Percentiles rank a stretch among this genome's conserved stretches.
phyloP scores from a whole-genome alignment of 2,113 vertebrate genomes.

The Actenoides lindsayi region DNA sequence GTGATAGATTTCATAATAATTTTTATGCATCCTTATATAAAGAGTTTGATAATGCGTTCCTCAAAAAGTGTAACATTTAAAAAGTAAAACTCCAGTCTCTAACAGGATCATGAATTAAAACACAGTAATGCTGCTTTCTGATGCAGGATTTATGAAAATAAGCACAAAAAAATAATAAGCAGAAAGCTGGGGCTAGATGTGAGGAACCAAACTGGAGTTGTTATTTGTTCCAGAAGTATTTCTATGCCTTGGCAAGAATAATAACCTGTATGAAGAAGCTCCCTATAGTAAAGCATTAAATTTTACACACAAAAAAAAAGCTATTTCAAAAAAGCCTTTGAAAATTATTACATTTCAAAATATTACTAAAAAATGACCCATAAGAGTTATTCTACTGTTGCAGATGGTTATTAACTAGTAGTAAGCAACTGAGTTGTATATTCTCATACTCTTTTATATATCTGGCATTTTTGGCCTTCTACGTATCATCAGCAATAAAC shows the following conservation, averaged over 20 bases:
- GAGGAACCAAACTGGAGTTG: not conserved
- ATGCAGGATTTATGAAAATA: constrained; percentile 4
- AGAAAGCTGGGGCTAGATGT: not conserved
- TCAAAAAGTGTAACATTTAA: not conserved
- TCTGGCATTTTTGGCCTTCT: not conserved
- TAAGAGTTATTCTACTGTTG: not conserved
- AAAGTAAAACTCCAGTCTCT: not conserved
- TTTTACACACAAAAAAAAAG: not conserved
- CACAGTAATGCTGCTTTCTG: not conserved
- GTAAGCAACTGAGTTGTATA: not conserved
- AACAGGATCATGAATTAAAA: constrained; percentile 6
- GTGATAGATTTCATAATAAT: not conserved
- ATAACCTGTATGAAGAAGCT: not conserved
- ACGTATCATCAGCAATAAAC: not conserved
- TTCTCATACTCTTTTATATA: not conserved
- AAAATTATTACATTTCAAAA: not conserved
- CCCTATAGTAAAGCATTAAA: not conserved
- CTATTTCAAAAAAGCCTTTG: not conserved
- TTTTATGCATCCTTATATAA: not conserved
- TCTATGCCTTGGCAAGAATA: not conserved
- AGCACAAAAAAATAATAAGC: not conserved
- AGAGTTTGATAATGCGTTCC: not conserved
- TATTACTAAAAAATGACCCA: not conserved
- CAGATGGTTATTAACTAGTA: not conserved
- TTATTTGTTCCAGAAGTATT: not conserved